Base-by-base conservation (phyloP, 2,797 vertebrate genomes). In the Pterois miles region DNA sequence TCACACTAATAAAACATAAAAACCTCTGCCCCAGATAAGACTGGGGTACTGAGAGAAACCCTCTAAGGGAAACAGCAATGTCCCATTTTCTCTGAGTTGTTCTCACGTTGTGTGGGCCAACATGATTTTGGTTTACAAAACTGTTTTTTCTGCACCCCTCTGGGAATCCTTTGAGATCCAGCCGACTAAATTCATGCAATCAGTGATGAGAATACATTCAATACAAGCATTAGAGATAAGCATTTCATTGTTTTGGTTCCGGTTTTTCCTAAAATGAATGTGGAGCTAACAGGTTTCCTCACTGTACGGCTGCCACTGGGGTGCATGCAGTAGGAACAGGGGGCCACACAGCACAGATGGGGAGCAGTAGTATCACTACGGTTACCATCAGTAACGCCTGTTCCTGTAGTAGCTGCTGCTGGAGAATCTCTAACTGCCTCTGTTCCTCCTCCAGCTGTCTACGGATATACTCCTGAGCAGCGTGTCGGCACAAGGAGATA, bases 361-460 rank as follows among this genome's bases (percentile, higher is more conserved):
- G 83, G 50, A 20, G 50, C 14, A 43, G 3, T 54, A 70, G 86
- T 70, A 52, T 65, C 36, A 46, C 85, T 82, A 53, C 76, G 85
- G 91, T 99, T 99, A 99, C 98, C 98, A 99, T 96, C 94, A 99
- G 97, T 92, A 99, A 97, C 9, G 95, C 98, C 94, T 99, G 98
- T 88, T 99, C 98, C 95, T 99, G 98, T 90, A 99, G 96, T 83
- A 99, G 96, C 93, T 99, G 98, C 94, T 99, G 98, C 94, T 99
- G 98, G 92, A 99, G 96, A 90, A 99, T 99, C 96, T 99, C 98
- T 97, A 99, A 96, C 96, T 99, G 98, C 86, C 98, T 98, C 94
- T 99, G 98, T 90, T 99, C 98, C 92, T 99, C 98, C 92, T 99
- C 98, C 97, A 99, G 96, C 96, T 99, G 98, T 86, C 98, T 97